Base-by-base conservation (phyloP, 2,113 vertebrate genomes). In the Festucalex cinctus region DNA sequence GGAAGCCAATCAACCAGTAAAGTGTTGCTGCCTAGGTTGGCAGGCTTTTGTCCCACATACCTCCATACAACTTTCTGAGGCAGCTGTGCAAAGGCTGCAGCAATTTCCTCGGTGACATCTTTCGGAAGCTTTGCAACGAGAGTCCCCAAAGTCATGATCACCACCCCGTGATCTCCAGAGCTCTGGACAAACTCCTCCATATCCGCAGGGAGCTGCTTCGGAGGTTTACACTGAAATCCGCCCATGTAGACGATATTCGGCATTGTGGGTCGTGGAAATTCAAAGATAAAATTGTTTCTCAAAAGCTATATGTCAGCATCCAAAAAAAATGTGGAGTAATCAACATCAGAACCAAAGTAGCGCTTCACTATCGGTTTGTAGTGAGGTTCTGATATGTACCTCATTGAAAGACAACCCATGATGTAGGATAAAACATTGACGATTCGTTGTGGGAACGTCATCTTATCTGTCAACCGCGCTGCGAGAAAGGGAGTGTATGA, bases 11-110 rank as follows among this genome's bases (percentile, higher is more conserved):
- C 39, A 1, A 91, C 81, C 37, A 90, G 49, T 62, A 90, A 68
- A 0, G 88, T 91, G 78, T 91, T 91, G 51, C 87, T 90, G 16
- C 87, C 88, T 7, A 91, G 76, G 26, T 59, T 89, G 8, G 62
- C 62, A 53, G 88, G 90, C 35, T 60, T 80, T 76, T 82, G 43
- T 65, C 89, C 90, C 2, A 44, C 57, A 66, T 90, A 75, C 66
- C 89, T 76, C 90, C 89, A 91, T 20, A 92, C 49, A 32, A 92
- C 86, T 56, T 90, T 91, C 48, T 92, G 90, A 65, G 91, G 88
- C 14, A 91, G 65, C 46, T 68, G 79, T 9, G 87, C 84, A 75
- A 91, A 91, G 28, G 87, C 86, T 51, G 78, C 88, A 57, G 88
- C 89, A 19, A 91, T 89, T 32, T 91, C 90, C 36, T 91, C 83